A percentile compares a stretch with the other conserved stretches of the same genome.
phyloP scores from a whole-genome alignment of 2,888 invertebrate species.

The Diloba caeruleocephala region DNA sequence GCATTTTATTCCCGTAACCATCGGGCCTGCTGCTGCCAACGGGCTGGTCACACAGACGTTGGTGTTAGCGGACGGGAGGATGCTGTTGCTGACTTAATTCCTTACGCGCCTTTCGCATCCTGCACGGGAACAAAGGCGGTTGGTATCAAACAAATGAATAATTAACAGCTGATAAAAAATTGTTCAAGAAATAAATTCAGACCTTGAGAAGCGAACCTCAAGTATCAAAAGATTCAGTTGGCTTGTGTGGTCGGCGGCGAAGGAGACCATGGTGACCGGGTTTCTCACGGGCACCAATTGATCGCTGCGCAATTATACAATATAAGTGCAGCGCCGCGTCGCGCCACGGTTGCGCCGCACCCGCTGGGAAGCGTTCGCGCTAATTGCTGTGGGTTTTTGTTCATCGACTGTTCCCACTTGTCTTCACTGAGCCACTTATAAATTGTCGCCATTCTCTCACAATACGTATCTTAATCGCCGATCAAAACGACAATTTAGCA shows the following conservation, averaged over 20 bases:
- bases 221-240: no score
- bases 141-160: no score
- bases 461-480: conserved; percentile 51
- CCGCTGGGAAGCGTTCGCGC: conserved; percentile 52
- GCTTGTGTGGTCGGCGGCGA: conserved; percentile 2
- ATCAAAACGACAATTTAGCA: conserved; percentile 55
- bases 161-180: no score
- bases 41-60: no score
- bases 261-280: background rate
- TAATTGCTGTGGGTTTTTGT: conserved; percentile 61
- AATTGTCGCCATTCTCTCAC: conserved; percentile 52
- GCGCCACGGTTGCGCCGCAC: conserved; percentile 18
- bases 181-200: background rate
- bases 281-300: conserved; percentile 64
- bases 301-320: conserved; percentile 78
- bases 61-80: no score
- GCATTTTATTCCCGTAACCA: no score
- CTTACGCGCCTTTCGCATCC: no score
- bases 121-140: no score
- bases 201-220: no score
- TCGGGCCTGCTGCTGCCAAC: no score
- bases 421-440: conserved; percentile 55
- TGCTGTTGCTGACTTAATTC: no score
- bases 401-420: conserved; percentile 50
- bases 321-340: conserved; percentile 40